Evolutionary conservation across 30 jellyfish, hydroid and myxozoan species (phyloP), one percentile per base, ranked within the genome.

Genomic region (Phacellophora camtschatica): DNA sequence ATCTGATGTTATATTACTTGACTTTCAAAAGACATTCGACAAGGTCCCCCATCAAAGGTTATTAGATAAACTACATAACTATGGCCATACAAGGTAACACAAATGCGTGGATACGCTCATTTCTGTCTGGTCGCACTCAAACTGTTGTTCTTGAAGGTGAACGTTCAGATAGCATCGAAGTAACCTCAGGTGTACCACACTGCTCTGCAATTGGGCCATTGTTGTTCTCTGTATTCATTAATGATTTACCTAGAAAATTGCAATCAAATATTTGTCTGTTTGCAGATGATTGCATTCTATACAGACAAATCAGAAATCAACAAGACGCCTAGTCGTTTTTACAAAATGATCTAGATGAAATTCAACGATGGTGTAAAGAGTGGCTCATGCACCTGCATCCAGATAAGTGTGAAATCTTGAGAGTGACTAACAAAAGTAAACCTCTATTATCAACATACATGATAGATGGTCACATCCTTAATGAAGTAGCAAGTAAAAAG

Each of bases 121-220:
- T 75, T 57, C 79, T 75, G 32, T 75, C 88, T 5, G 56, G 30
- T 55, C 88, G 88, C 78, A 35, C 83, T 62, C 74, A 79, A 43
- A 34, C 66, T 13, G 90, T 79, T 1, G 65, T 62, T 1, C 64
- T 79, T 22, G 56, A 43, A 43, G 56, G 56, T 65, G 78, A 65
- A 32, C 78, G 35, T 65, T 65, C 58, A 33, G 59, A 65, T 65
- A 65, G 78, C 35, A 65, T 65, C 59, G 78, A 65, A 65, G 19
- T 65, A 35, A 31, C 78, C 16, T 35, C 61, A 32, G 78, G 78
- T 18, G 78, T 65, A 65, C 78, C 78, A 65, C 78, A 65, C 32
- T 31, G 78, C 78, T 65, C 78, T 35, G 59, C 36, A 28, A 65
- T 65, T 35, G 78, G 57, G 1, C 57, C 57, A 1, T 11, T 43